Evolutionary conservation across 1,140 invertebrate species (phyloP).

Genomic region (Diorhabda sublineata): DNA sequence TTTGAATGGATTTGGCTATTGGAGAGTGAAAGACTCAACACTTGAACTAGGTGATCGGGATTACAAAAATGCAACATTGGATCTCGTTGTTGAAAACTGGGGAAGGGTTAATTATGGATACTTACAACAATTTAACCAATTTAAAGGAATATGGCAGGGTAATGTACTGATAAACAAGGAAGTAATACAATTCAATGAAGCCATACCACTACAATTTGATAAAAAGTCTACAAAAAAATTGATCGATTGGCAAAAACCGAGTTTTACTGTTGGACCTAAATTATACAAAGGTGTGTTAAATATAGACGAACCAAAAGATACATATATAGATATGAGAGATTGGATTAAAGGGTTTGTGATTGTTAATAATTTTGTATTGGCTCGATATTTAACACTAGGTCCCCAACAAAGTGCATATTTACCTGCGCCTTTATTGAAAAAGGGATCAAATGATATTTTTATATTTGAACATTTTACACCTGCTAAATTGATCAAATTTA

Average conservation of each 20-base stretch:
- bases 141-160: conserved; percentile 27
- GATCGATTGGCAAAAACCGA: conserved; percentile 22
- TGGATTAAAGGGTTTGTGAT: conserved; percentile 59
- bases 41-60: conserved; percentile 29
- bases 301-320: conserved; percentile 19
- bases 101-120: conserved; percentile 55
- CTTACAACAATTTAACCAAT: conserved; percentile 42
- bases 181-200: conserved; percentile 45
- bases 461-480: conserved; percentile 42
- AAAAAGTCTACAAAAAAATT: conserved; percentile 42
- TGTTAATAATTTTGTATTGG: conserved; percentile 62
- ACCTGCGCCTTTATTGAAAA: conserved; percentile 53
- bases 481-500: not conserved
- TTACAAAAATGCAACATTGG: conserved; percentile 43
- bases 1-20: conserved; percentile 49
- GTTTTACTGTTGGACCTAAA: conserved; percentile 13
- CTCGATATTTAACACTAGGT: conserved; percentile 54
- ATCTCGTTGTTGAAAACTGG: conserved; percentile 58
- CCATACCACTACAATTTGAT: conserved; percentile 54
- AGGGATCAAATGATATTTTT: conserved; percentile 49
- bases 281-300: conserved; percentile 24
- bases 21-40: conserved; percentile 43
- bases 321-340: conserved; percentile 42
- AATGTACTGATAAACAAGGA: conserved; percentile 17
- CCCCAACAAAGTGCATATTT: conserved; percentile 57